Evolutionary conservation across 2,113 vertebrate genomes (phyloP), one percentile per base, ranked within the genome.

Genomic region (Thermophis baileyi): DNA sequence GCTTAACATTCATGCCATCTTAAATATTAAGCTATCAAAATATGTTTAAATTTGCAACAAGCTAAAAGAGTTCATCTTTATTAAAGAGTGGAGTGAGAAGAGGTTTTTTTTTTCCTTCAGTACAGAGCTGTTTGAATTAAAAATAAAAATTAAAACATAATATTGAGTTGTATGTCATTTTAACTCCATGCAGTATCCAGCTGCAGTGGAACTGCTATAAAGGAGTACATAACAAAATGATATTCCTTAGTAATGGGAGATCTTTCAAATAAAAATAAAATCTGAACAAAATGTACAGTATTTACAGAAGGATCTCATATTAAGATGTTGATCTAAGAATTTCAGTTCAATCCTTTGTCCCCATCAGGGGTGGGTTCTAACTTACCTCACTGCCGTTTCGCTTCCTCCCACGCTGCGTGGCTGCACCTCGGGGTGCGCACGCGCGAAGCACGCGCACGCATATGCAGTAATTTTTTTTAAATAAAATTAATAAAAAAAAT

Each of bases 11-110:
- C 50, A 9, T 60, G 94, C 92, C 47, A 47, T 46, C 85, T 94
- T 94, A 90, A 93, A 93, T 94, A 94, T 90, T 93, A 96, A 95
- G 92, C 94, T 95, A 90, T 95, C 74, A 88, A 89, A 95, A 91
- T 63, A 46, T 1, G 11, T 90, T 96, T 94, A 93, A 49, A 90
- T 93, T 92, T 47, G 54, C 6, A 55, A 91, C 93, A 95, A 89
- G 60, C 81, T 91, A 49, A 90, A 93, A 81, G 44, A 27, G 5
- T 87, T 94, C 69, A 88, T 30, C 92, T 94, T 90, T 86, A 85
- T 85, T 90, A 91, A 94, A 89, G 27, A n/a, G 49, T 0, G 22
- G 9, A n/a, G 0, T 10, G 24, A 93, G 57, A 35, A 18, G 0
- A 27, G 25, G 4, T 9, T 11, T 93, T 93, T 60, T 87, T 88